These are phyloP conservation scores for Eretmocerus hayati DNA, from an alignment of 2,888 invertebrate genomes.

Conservation along the genomic window DNA sequence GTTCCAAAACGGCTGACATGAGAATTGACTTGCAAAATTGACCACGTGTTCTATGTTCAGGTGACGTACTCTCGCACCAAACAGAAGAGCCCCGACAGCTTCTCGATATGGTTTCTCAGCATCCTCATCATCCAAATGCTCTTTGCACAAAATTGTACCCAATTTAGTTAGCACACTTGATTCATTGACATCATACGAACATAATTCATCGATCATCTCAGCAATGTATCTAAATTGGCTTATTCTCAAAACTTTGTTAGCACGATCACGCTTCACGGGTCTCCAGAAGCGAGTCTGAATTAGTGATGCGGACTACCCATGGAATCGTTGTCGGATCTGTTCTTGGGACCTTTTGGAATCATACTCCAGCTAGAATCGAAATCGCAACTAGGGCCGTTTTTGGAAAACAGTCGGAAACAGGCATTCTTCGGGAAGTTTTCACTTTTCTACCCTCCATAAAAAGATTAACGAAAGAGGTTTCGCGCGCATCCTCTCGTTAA, in stretches of 20 bases:
- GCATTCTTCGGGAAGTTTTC: no score
- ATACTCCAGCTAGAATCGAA: no score
- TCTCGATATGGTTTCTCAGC: not conserved
- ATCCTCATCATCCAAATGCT: not conserved
- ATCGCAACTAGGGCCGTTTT: no score
- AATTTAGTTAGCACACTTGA: slow-evolving; percentile 11
- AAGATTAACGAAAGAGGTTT: no score
- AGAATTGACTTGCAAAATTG: slow-evolving; percentile 1
- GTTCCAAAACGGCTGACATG: no score
- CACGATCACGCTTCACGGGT: slow-evolving; percentile 9
- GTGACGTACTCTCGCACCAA: not conserved
- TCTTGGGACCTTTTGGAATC: no score
- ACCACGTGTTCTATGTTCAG: slow-evolving; percentile 3
- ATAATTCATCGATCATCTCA: slow-evolving; percentile 12
- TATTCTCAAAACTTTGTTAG: slow-evolving; percentile 5
- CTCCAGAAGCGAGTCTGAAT: no score
- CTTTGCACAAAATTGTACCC: slow-evolving; percentile 11
- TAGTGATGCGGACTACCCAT: no score
- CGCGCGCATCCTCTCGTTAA: no score
- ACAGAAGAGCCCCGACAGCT: slow-evolving; percentile 1
- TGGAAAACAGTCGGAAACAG: no score
- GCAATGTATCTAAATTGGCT: slow-evolving; percentile 10
- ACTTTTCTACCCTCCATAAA: no score
- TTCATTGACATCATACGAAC: slow-evolving; percentile 7
- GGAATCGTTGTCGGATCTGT: no score